Evolutionary conservation across 2,797 vertebrate species (phyloP).

Genomic region (Argya squamiceps): DNA sequence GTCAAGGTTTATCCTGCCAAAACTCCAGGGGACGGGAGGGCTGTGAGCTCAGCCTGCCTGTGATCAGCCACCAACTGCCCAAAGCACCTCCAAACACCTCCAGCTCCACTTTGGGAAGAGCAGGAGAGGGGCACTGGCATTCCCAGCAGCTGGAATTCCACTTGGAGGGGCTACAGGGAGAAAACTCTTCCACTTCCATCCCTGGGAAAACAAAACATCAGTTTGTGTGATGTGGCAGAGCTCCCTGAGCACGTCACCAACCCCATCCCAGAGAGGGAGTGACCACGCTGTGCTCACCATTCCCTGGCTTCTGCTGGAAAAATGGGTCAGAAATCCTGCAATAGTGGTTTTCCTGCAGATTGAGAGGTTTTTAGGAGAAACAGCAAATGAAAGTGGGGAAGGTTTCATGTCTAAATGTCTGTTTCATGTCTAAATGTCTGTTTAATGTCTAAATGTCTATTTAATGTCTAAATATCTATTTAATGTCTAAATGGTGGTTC

Average conservation of each 20-base stretch:
- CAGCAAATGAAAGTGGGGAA: neutral
- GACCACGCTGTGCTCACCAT: neutral
- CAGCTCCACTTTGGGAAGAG: neutral
- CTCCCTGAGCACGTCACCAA: accelerated
- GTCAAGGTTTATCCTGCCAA: neutral
- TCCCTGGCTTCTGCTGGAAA: accelerated
- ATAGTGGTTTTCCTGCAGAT: too few relatives aligned
- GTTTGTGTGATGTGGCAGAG: neutral
- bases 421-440: accelerated
- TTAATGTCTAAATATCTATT: neutral
- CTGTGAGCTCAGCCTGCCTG: neutral
- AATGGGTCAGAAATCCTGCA: neutral
- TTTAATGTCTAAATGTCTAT: neutral
- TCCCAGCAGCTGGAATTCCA: neutral
- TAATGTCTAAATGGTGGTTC: neutral
- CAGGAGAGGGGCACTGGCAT: neutral
- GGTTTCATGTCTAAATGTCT: neutral
- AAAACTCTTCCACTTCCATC: neutral
- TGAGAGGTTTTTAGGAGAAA: too few relatives aligned
- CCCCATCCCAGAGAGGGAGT: neutral
- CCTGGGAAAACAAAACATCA: neutral
- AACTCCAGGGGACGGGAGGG: neutral
- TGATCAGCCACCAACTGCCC: neutral
- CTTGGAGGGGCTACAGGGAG: neutral
- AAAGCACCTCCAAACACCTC: accelerated